phyloP scores from a whole-genome alignment of 2,113 vertebrate genomes.

The Chitala chitala region DNA sequence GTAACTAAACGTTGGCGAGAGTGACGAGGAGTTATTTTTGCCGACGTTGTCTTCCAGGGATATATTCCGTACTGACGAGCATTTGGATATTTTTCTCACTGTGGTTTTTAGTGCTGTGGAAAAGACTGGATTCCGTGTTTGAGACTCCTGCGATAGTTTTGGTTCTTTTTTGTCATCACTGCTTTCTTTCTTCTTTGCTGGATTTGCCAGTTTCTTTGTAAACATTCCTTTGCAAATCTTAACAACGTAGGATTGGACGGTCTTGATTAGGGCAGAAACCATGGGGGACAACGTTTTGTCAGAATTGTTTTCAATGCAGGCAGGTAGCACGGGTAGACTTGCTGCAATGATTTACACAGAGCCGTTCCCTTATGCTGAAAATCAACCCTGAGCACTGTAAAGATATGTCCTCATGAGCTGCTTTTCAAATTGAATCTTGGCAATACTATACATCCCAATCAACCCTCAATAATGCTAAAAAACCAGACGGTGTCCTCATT shows the following conservation, averaged over 20 bases:
- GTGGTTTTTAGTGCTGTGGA: constrained; percentile 88
- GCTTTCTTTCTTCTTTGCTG: constrained; percentile 86
- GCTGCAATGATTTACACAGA: constrained; percentile 32
- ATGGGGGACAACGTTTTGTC: constrained; percentile 71
- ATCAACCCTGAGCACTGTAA: constrained; percentile 36
- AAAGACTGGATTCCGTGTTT: constrained; percentile 73
- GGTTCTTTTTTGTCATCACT: constrained; percentile 77
- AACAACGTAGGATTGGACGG: constrained; percentile 78
- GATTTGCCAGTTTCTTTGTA: constrained; percentile 95
- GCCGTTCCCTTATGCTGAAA: constrained; percentile 37
- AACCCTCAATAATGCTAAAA: constrained; percentile 39
- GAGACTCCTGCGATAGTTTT: constrained; percentile 67
- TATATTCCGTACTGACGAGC: constrained; percentile 80
- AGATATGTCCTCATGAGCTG: constrained; percentile 27
- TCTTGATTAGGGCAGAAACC: constrained; percentile 88
- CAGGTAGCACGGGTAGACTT: constrained; percentile 39
- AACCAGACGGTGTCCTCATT: constrained; percentile 49
- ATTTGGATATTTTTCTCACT: constrained; percentile 87
- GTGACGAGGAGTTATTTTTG: constrained; percentile 81
- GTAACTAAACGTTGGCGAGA: constrained; percentile 96
- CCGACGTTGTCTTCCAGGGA: constrained; percentile 76
- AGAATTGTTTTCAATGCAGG: constrained; percentile 47
- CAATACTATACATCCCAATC: constrained; percentile 38
- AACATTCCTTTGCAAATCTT: constrained; percentile 99
- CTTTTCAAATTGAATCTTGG: constrained; percentile 22